phyloP scores from a whole-genome alignment of 1,140 invertebrate genomes.

The Diabrotica undecimpunctata region DNA sequence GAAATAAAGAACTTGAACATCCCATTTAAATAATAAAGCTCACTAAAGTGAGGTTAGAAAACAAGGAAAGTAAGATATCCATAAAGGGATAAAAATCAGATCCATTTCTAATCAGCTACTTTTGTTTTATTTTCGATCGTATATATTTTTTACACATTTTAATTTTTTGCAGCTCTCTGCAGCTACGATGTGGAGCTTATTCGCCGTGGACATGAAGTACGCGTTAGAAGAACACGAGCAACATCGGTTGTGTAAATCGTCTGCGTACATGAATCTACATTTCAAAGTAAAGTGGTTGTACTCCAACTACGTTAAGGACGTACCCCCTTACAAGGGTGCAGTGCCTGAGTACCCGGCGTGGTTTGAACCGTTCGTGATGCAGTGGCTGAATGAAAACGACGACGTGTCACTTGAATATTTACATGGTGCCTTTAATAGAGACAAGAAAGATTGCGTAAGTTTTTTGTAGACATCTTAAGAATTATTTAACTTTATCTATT shows the following conservation, averaged over 20 bases:
- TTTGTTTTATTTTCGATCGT: too few relatives aligned
- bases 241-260: slow-evolving; percentile 92
- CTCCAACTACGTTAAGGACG: slow-evolving; percentile 97
- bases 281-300: slow-evolving; percentile 99
- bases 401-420: slow-evolving; percentile 98
- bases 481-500: too few relatives aligned
- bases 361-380: slow-evolving; percentile 99
- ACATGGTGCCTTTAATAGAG: slow-evolving; percentile 96
- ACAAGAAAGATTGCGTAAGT: slow-evolving; percentile 96
- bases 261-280: slow-evolving; percentile 99
- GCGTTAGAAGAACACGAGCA: slow-evolving; percentile 97
- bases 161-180: slow-evolving; percentile 76
- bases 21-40: too few relatives aligned
- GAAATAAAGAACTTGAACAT: too few relatives aligned
- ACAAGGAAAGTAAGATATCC: too few relatives aligned
- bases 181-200: slow-evolving; percentile 94
- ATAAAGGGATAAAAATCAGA: too few relatives aligned
- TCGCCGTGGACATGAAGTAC: slow-evolving; percentile 97
- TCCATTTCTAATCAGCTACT: too few relatives aligned
- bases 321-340: slow-evolving; percentile 91
- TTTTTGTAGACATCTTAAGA: neutral
- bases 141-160: neutral
- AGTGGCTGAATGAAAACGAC: slow-evolving; percentile 99
- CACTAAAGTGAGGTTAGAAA: too few relatives aligned
- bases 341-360: slow-evolving; percentile 96